Conservation (phyloP, 2,797 vertebrate species). For the Pseudochaenichthys georgianus region DNA sequence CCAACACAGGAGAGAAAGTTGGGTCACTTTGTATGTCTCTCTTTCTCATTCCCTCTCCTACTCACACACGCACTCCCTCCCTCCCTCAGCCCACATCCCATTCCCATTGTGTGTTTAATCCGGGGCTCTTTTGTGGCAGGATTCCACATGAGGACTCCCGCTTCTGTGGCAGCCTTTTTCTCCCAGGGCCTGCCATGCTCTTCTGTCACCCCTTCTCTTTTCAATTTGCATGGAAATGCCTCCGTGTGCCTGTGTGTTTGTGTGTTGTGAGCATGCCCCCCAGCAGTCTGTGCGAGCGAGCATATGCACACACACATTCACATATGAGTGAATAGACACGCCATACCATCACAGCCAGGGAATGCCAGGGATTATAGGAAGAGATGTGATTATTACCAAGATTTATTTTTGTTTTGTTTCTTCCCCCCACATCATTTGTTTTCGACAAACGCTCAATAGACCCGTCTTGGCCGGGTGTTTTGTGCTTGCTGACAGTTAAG, state of each 20-base stretch:
- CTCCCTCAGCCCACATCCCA: conserved; percentile 71
- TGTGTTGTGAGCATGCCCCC: conserved; percentile 76
- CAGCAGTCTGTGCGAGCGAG: conserved; percentile 69
- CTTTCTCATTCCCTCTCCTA: conserved; percentile 23
- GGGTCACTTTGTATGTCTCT: conserved; percentile 59
- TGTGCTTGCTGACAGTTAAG: conserved; percentile 79
- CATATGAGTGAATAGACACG: conserved; percentile 70
- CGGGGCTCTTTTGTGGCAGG: conserved; percentile 84
- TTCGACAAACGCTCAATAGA: conserved; percentile 78
- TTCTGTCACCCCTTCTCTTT: conserved; percentile 82
- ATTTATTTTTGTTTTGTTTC: conserved; percentile 64
- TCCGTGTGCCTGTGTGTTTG: conserved; percentile 71
- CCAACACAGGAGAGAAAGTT: conserved; percentile 53
- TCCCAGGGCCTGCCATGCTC: conserved; percentile 81
- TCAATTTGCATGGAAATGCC: conserved; percentile 87
- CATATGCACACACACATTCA: conserved; percentile 55
- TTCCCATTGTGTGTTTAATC: conserved; percentile 87
- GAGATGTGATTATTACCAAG: conserved; percentile 87
- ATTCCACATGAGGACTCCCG: conserved; percentile 86
- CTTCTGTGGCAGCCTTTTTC: conserved; percentile 81
- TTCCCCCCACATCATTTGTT: conserved; percentile 70
- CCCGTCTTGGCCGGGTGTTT: conserved; percentile 71
- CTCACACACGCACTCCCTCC: conserved; percentile 33
- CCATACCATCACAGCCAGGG: conserved; percentile 82
- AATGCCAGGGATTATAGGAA: conserved; percentile 85